Evolutionary conservation across 1,140 invertebrate species (phyloP).

Genomic region (Macrobrachium nipponense): DNA sequence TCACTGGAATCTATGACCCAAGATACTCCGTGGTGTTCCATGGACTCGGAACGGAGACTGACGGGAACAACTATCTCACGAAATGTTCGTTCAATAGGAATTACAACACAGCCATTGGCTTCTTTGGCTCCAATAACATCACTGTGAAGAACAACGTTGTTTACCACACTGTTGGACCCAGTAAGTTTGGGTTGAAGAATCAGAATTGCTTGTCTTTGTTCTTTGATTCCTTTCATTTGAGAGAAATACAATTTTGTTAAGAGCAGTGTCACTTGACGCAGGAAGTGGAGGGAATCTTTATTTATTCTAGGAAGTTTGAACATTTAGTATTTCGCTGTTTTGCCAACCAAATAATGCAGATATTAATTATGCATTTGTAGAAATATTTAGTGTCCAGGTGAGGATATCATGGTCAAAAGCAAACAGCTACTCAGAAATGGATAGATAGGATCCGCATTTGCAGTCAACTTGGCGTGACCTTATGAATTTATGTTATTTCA

Average conservation of each 20-base stretch:
- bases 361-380: too few relatives aligned
- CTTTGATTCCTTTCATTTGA: background rate
- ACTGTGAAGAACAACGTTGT: slow-evolving; percentile 22
- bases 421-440: too few relatives aligned
- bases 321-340: background rate
- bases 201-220: background rate
- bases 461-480: too few relatives aligned
- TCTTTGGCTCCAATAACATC: slow-evolving; percentile 28
- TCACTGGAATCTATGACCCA: slow-evolving; percentile 28
- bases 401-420: too few relatives aligned
- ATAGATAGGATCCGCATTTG: too few relatives aligned
- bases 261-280: too few relatives aligned
- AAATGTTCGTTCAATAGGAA: slow-evolving; percentile 43
- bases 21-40: slow-evolving; percentile 17
- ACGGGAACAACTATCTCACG: background rate
- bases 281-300: too few relatives aligned
- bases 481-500: too few relatives aligned
- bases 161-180: slow-evolving; percentile 34
- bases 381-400: too few relatives aligned
- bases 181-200: background rate
- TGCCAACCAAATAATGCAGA: background rate
- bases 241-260: too few relatives aligned
- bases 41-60: background rate
- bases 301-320: too few relatives aligned
- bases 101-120: slow-evolving; percentile 40